Evolutionary conservation across 1,140 invertebrate species (phyloP), one percentile per base, ranked within the genome.

Genomic region (Drosophila pseudoobscura): DNA sequence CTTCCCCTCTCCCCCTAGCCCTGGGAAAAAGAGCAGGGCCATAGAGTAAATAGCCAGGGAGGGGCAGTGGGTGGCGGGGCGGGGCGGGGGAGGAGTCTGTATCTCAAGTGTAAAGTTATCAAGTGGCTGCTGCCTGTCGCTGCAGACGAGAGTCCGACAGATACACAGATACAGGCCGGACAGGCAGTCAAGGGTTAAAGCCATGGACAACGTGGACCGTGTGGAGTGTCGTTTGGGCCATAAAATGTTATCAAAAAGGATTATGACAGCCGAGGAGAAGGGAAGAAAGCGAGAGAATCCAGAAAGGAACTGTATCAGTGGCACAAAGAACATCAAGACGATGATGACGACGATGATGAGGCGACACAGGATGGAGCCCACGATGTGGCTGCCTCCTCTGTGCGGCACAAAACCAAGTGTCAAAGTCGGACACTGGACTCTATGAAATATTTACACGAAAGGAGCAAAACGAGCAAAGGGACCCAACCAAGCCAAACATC

Each of bases 231-330:
- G 82, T 87, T 85, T 85, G 82, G 82, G 82, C 78, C 58, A 87
- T 76, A 69, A 88, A 87, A 88, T 87, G 83, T 88, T 87, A 87
- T 87, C 82, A 88, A 78, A 82, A 88, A 75, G 82, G 83, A 87
- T 87, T 88, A 87, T 87, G 83, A 87, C 83, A 88, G 69, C 75
- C 57, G 65, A 31, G 46, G 47, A 63, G 39, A 68, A 41, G 64
- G 26, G 49, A 24, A 6, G 35, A 4, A 15, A 29, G 9, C 45
- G 13, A 22, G 39, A 53, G 11, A 46, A 15, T 24, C 15, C 4
- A 29, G 45, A 59, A 54, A 72, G 56, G 57, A 80, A 77, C 73
- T 80, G 65, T 85, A 85, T 85, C 82, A 71, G 20, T 85, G 65
- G 47, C 78, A 87, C 82, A 85, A 75, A 80, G 74, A 69, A 59